Evolutionary conservation across 2,888 invertebrate genomes (phyloP).

Genomic region (Nomada ruficornis): DNA sequence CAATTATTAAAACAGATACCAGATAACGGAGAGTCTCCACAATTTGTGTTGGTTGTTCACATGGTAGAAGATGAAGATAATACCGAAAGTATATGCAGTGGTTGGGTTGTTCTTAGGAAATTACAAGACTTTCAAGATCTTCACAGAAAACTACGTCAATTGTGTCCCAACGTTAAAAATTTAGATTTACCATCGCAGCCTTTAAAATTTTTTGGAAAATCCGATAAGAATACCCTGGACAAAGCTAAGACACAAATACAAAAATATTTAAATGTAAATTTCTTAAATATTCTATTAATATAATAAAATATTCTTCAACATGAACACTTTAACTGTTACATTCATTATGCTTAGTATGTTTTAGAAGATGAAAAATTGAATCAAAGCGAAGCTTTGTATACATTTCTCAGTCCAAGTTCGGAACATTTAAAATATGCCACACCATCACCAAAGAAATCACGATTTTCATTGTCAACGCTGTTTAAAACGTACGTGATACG

Average conservation of each 20-base stretch:
- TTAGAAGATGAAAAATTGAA: conserved; percentile 94
- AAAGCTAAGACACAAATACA: conserved; percentile 93
- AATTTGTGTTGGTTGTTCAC: conserved; percentile 93
- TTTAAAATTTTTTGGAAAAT: conserved; percentile 93
- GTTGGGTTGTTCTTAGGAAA: conserved; percentile 89
- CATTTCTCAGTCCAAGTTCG: conserved; percentile 96
- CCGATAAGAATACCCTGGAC: conserved; percentile 91
- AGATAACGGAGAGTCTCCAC: conserved; percentile 88
- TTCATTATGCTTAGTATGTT: conserved; percentile 87
- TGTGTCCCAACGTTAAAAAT: conserved; percentile 92
- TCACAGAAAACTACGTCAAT: conserved; percentile 92
- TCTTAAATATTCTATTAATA: background rate
- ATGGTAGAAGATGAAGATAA: conserved; percentile 88
- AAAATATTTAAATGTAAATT: conserved; percentile 92
- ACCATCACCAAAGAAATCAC: conserved; percentile 92
- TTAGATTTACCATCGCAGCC: conserved; percentile 93
- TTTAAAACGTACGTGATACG: conserved; percentile 88
- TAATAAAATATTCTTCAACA: background rate
- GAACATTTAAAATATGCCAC: conserved; percentile 93
- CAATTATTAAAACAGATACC: conserved; percentile 84
- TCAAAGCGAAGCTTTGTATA: conserved; percentile 95
- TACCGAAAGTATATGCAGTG: conserved; percentile 87
- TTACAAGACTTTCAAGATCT: conserved; percentile 90
- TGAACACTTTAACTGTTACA: conserved; percentile 4
- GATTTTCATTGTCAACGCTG: conserved; percentile 93